phyloP scores from a whole-genome alignment of 1,140 invertebrate genomes.

The Lerema accius region DNA sequence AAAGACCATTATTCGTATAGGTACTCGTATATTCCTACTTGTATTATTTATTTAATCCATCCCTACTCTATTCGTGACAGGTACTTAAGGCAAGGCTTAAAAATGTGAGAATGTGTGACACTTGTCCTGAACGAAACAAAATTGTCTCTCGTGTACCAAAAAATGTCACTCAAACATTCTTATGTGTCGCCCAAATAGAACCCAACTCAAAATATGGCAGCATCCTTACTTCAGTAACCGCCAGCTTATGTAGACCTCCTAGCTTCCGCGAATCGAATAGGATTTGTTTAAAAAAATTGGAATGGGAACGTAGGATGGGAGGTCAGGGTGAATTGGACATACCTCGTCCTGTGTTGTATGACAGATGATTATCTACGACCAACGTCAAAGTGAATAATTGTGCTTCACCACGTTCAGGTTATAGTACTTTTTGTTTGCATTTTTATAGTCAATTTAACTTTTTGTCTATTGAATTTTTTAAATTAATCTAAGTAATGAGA shows the following conservation, averaged over 20 bases:
- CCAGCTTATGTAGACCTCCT: slow-evolving; percentile 49
- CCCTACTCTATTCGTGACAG: slow-evolving; percentile 11
- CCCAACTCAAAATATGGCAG: slow-evolving; percentile 66
- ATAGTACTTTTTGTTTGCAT: slow-evolving; percentile 35
- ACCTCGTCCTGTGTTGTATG: slow-evolving; percentile 64
- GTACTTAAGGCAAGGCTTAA: slow-evolving; percentile 22
- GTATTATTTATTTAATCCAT: slow-evolving; percentile 11
- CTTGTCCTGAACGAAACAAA: slow-evolving; percentile 24
- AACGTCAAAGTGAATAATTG: slow-evolving; percentile 81
- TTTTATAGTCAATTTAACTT: too few species aligned
- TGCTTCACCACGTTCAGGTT: slow-evolving; percentile 60
- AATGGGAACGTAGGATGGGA: slow-evolving; percentile 41
- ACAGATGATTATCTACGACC: slow-evolving; percentile 79
- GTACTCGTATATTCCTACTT: too few species aligned
- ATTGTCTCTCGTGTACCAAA: slow-evolving; percentile 40
- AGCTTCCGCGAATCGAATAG: slow-evolving; percentile 30
- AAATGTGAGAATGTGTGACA: slow-evolving; percentile 17
- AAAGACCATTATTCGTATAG: too few species aligned
- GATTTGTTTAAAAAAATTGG: slow-evolving; percentile 36
- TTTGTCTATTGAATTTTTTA: not conserved
- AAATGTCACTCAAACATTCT: slow-evolving; percentile 66
- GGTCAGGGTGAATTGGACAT: slow-evolving; percentile 54
- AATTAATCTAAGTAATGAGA: too few species aligned
- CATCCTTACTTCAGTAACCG: slow-evolving; percentile 54
- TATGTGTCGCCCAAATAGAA: slow-evolving; percentile 62